Evolutionary conservation across 2,797 vertebrate species (phyloP), one percentile per base, ranked within the genome.

Genomic region (Clarias platycephalus): DNA sequence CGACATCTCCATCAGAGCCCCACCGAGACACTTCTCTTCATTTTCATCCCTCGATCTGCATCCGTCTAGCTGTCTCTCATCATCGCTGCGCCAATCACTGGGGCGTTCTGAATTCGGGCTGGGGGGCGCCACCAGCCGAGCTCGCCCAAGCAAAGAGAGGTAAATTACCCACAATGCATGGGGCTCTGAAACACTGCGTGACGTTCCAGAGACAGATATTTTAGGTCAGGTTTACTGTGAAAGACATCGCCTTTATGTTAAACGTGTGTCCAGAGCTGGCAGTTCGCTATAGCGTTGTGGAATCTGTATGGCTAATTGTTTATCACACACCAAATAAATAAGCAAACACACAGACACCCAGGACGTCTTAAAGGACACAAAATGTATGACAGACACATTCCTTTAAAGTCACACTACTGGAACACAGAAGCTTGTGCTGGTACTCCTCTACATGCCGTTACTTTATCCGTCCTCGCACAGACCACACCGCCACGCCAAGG

Each of bases 81-180:
- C 28, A 28, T 15, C 31, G n/a, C 24, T 15, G 5, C 40, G 5
- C 20, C 12, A 2, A 34, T 68, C 24, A 13, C 40, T 49, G 12
- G 13, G 40, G 70, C n/a, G n/a, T 49, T 57, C 16, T 12, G 26
- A 12, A 5, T 18, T 75, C 1, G 26, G 8, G 72, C 16, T 4
- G 37, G n/a, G 2, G 9, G 71, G 12, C 40, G 2, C 7, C 72
- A 26, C 72, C 53, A 57, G 72, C 72, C 57, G 72, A 22, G 53
- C 49, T 31, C 26, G 4, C 18, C 53, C 5, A 22, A 31, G 49
- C 72, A 75, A 20, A 57, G 16, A 75, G 22, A 75, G 53, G 49
- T 20, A 75, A 55, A 75, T 75, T 75, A 75, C 49, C 53, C 72
- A 57, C 49, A 57, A 75, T 57, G 18, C 49, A 31, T 20, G 72